Base-by-base conservation (phyloP, 2,888 invertebrate genomes). In the Cheilosia pagana region DNA sequence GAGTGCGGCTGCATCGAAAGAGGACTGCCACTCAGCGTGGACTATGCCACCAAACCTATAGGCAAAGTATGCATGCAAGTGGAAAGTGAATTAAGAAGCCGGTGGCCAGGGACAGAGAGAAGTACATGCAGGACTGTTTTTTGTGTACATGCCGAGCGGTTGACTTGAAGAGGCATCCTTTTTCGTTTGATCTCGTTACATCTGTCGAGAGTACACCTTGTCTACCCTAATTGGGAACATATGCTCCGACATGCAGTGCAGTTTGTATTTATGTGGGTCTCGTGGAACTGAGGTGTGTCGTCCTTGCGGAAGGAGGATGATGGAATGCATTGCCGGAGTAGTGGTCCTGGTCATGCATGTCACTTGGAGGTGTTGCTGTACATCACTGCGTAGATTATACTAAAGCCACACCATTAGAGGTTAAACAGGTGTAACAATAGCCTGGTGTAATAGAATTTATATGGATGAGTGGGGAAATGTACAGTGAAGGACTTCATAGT, bases 181-280 rank as follows among this genome's bases (percentile, higher is more conserved):
- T 16, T 59, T 16, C 52, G 28, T 60, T 52, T 35, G 43, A 72
- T 65, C 31, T 35, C 43, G 35, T 63, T 45, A 53, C 23, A 48
- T 12, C 39, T 45, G 60, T 45, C 19, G n/a, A 21, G 12, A 28
- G 41, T n/a, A 43, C 25, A 28, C 53, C 55, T 59, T 57, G 78
- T 71, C 78, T 57, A 41, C 31, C 25, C 50, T 72, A 67, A 79
- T 79, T 79, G 78, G 72, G 23, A 65, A 65, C 72, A 65, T 28
- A 72, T 60, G 52, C 72, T 39, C 16, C 63, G 71, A 35, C 50
- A 35, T 70, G 60, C 48, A 75, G 45, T 75, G 35, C 8, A 48
- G 48, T 28, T 71, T 71, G 57, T 55, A 19, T 43, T 71, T 41
- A 63, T 39, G 23, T 28, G 52, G 55, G 19, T 25, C 25, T 39